Evolutionary conservation across 2,797 vertebrate genomes (phyloP).

Genomic region (Hylomyscus alleni): DNA sequence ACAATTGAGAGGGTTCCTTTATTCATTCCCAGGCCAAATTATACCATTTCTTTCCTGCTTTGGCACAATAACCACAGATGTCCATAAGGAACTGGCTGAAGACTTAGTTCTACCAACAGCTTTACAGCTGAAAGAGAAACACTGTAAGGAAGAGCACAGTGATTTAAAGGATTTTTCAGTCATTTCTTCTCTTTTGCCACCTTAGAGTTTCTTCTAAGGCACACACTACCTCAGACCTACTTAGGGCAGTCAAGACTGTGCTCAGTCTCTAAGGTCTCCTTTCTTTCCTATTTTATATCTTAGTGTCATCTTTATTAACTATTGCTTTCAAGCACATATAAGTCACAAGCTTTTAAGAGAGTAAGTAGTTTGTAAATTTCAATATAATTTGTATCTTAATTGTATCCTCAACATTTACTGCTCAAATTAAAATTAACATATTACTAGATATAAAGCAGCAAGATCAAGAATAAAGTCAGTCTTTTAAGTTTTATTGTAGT

Average conservation of each 20-base stretch:
- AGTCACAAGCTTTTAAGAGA: slow-evolving; percentile 1
- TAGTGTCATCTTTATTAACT: slow-evolving; percentile 18
- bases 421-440: slow-evolving; percentile 9
- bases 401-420: not conserved
- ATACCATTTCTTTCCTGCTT: not conserved
- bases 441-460: not conserved
- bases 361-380: slow-evolving; percentile 35
- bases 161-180: not conserved
- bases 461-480: not conserved
- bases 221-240: not conserved
- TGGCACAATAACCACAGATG: not conserved
- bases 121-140: slow-evolving; percentile 38
- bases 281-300: not conserved
- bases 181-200: not conserved
- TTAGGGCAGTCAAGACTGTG: not conserved
- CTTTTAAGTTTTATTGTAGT: not conserved
- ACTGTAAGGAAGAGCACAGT: not conserved
- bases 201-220: not conserved
- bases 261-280: not conserved
- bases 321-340: slow-evolving; percentile 37
- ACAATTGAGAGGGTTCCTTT: slow-evolving; percentile 23
- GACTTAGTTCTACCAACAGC: slow-evolving; percentile 19
- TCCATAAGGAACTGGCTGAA: not conserved
- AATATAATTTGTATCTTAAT: slow-evolving; percentile 14
- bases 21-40: not conserved